Evolutionary conservation across 2,797 vertebrate species (phyloP), one percentile per base, ranked within the genome.

Genomic region (Gymnothorax javanicus): DNA sequence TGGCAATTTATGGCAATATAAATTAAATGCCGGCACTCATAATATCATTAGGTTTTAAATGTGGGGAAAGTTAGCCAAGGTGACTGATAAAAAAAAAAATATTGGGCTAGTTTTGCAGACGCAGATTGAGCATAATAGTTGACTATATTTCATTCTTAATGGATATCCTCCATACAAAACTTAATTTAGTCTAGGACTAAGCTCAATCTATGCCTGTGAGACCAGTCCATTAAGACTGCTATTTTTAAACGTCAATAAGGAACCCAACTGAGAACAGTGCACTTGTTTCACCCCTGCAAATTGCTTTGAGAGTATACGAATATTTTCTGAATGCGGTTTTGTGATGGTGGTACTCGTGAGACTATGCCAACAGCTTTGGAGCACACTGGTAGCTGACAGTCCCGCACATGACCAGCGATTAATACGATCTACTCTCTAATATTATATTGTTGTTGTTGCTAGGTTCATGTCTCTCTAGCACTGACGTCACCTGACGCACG

Each of bases 401-500:
- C 75, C 56, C 27, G 17, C 43, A 79, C 9, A 79, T 79, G 20
- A 79, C n/a, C 50, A 87, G 86, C 56, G 81, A 83, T 64, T 56
- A 43, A 8, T 2, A 79, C 27, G 77, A 82, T 82, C 64, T 17
- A 57, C 52, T 56, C 15, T 54, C 33, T 33, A 64, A 56, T 82
- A 69, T 83, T 15, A 8, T 23, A 57, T 81, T 79, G 85, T 83
- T 60, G 85, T 54, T 88, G 62, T 59, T 91, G 91, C 86, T 90
- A 54, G 87, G 91, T 90, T 89, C 85, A 86, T 50, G 8, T 93
- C 92, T 93, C 93, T 91, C 94, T 93, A 93, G 79, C 82, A 87
- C 86, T 86, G 86, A 59, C 92, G 91, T 93, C 93, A 92, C 92
- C 89, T 94, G 95, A 95, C 93, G 86, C 88, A 84, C 89, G 83